These are phyloP conservation scores for Macaca nemestrina DNA, from an alignment of 2,113 vertebrate species.

Conservation along the genomic window DNA sequence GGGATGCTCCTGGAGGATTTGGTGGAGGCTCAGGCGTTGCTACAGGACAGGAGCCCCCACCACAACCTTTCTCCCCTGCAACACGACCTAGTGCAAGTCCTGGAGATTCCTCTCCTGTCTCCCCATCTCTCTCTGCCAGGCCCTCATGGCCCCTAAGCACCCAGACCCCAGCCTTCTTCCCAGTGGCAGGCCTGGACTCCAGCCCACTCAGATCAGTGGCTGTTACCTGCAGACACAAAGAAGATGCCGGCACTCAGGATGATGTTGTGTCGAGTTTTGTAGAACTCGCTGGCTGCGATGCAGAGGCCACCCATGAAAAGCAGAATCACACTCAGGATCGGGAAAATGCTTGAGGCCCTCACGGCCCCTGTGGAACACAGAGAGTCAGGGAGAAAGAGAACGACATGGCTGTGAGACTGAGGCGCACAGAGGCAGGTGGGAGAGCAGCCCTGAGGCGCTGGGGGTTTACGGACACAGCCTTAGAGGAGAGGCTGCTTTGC, in stretches of 20 bases:
- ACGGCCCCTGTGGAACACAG: conserved; percentile 92
- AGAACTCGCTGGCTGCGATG: conserved; percentile 99
- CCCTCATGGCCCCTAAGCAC: conserved; percentile 64
- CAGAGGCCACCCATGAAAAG: conserved; percentile 99
- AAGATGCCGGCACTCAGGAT: conserved; percentile 94
- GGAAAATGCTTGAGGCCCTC: conserved; percentile 99
- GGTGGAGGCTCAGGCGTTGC: fast-evolving
- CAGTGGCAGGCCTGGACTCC: neutral
- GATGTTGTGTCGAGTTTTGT: conserved; percentile 99
- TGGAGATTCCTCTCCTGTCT: neutral
- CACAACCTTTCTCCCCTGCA: neutral
- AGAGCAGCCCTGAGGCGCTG: neutral
- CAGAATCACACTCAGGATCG: conserved; percentile 99
- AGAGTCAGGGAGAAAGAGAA: conserved; percentile 57
- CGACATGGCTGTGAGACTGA: conserved; percentile 31
- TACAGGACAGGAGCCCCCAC: neutral
- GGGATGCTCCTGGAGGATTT: neutral
- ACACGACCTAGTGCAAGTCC: neutral
- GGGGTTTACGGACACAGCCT: neutral
- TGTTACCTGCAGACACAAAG: conserved; percentile 87
- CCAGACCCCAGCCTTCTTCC: conserved; percentile 63
- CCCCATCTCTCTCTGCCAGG: neutral
- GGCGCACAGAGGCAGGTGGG: neutral
- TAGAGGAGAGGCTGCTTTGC: neutral
- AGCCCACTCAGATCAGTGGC: conserved; percentile 30